Evolutionary conservation across 2,797 vertebrate species (phyloP), one percentile per base, ranked within the genome.

Genomic region (Anabas testudineus): DNA sequence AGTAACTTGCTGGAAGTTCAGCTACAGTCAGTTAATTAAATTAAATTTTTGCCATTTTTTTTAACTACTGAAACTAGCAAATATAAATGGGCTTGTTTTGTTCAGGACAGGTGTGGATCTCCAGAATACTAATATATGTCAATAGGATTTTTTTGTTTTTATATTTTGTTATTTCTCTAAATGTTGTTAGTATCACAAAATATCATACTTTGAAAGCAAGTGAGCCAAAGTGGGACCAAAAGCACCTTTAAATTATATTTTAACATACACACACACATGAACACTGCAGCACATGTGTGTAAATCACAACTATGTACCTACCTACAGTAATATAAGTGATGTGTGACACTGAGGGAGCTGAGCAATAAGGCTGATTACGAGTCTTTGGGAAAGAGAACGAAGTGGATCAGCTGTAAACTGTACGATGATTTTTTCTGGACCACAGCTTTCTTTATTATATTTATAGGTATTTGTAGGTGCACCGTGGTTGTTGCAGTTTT

Each of bases 191-290:
- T 67, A 54, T 42, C 26, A 46, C 73, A 49, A 60, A 47, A 51
- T 36, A 13, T 39, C 3, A 9, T 18, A 10, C 16, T 55, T 36
- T 36, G 10, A 54, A 56, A 71, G 14, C 4, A 14, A 14, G 2
- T 53, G 70, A 74, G 75, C 68, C 88, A 90, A 89, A 88, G 88
- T 89, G 83, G 83, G 87, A 89, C 69, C 36, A 66, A 41, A 81
- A 18, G 55, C 13, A 36, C 21, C 42, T 30, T 59, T 71, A 13
- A 16, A 28, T 34, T 6, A 30, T 37, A 55, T 64, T 37, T 53
- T 14, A 59, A 67, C 26, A 57, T 48, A 16, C 41, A 73, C 52
- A 78, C 78, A 86, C 81, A 85, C 78, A 80, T 71, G 77, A 48
- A 37, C 57, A 30, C 57, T 65, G 74, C 47, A 52, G 78, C 72